phyloP scores from a whole-genome alignment of 2,113 vertebrate species.

The Lynx canadensis region DNA sequence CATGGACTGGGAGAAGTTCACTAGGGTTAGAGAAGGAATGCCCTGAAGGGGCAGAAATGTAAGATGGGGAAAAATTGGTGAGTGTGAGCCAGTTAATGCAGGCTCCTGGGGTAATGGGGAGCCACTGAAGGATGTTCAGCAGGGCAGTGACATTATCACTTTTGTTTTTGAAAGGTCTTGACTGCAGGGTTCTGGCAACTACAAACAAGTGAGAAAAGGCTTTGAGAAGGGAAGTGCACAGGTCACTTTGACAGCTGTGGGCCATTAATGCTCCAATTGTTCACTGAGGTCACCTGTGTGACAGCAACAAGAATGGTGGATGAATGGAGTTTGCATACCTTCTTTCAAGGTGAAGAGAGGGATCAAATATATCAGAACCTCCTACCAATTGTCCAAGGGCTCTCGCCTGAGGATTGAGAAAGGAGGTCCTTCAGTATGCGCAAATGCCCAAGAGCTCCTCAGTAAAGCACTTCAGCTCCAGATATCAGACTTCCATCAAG shows the following conservation, averaged over 20 bases:
- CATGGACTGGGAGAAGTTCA: neutral
- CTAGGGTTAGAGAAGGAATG: neutral
- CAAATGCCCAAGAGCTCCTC: neutral
- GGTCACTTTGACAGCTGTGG: slow-evolving; percentile 29
- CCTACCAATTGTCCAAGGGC: neutral
- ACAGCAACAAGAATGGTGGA: slow-evolving; percentile 14
- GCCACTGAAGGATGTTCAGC: neutral
- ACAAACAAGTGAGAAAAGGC: slow-evolving; percentile 35
- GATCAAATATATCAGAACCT: slow-evolving; percentile 6
- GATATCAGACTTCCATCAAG: neutral
- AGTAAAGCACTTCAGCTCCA: neutral
- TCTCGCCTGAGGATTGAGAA: neutral
- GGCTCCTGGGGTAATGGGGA: neutral
- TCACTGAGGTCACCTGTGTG: slow-evolving; percentile 47
- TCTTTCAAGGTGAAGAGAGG: slow-evolving; percentile 36
- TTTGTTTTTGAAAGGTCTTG: slow-evolving; percentile 3
- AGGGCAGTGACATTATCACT: neutral
- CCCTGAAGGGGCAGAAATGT: neutral
- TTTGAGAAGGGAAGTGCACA: slow-evolving; percentile 17
- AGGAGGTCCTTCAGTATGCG: neutral
- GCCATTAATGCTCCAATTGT: neutral
- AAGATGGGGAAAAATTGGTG: neutral
- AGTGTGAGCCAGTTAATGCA: neutral
- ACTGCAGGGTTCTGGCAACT: neutral
- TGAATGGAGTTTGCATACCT: slow-evolving; percentile 4